Evolutionary conservation across 2,797 vertebrate genomes (phyloP).

Genomic region (Brachyalestes nurse): DNA sequence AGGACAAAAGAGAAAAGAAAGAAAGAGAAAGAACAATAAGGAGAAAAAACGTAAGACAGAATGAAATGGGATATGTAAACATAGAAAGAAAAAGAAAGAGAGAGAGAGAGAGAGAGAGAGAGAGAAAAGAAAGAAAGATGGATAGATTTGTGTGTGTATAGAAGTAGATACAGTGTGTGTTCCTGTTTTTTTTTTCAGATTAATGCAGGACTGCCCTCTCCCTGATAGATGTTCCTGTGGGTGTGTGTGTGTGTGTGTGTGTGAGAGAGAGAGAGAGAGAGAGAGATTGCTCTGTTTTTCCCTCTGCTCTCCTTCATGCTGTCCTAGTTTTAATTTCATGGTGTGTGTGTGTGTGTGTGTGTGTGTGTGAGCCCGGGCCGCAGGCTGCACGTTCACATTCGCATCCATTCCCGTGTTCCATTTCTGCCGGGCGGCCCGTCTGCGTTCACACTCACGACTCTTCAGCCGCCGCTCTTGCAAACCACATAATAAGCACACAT

Average conservation of each 20-base stretch:
- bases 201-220: too few species aligned
- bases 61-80: neutral
- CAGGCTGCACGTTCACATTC: neutral
- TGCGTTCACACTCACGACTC: constrained; percentile 37
- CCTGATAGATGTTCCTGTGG: too few species aligned
- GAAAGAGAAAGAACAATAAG: neutral
- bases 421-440: neutral
- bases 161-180: neutral
- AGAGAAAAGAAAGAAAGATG: neutral
- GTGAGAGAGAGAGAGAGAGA: neutral
- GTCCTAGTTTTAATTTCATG: constrained; percentile 84
- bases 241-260: too few species aligned
- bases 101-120: neutral
- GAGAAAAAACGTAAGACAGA: neutral
- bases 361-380: neutral
- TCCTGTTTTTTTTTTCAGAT: too few species aligned
- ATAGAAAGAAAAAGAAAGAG: neutral
- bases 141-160: neutral
- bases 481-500: constrained; percentile 78
- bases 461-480: constrained; percentile 74
- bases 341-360: constrained; percentile 74
- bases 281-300: constrained; percentile 61
- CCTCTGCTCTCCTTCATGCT: constrained; percentile 77
- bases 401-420: neutral
- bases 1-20: neutral